phyloP scores from a whole-genome alignment of 2,113 vertebrate species.

The Marcusenius ussheri region DNA sequence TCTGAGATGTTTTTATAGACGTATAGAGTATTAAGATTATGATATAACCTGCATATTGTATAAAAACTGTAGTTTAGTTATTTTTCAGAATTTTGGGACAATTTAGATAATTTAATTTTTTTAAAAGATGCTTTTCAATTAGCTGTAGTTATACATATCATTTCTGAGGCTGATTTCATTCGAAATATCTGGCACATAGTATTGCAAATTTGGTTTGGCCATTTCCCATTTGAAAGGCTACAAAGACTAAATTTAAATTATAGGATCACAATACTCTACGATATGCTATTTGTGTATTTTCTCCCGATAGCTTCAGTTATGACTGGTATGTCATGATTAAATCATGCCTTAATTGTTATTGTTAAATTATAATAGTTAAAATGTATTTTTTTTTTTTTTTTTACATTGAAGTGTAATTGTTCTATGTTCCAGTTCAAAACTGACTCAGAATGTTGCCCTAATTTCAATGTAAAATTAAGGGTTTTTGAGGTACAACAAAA shows the following conservation, averaged over 20 bases:
- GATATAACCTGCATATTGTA: neutral
- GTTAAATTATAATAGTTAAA: neutral
- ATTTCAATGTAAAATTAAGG: neutral
- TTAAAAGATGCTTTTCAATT: neutral
- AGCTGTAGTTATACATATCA: neutral
- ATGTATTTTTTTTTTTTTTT: neutral
- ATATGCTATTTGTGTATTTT: neutral
- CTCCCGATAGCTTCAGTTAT: neutral
- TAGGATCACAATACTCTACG: neutral
- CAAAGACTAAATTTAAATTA: neutral
- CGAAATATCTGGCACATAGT: neutral
- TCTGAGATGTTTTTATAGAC: neutral
- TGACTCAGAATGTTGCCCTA: neutral
- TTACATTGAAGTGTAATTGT: neutral
- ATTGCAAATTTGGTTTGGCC: neutral
- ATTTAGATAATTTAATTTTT: neutral
- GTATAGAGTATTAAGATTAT: neutral
- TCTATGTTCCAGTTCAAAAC: neutral
- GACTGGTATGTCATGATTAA: conserved; percentile 7
- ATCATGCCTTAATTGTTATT: neutral
- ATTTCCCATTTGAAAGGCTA: neutral
- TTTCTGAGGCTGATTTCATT: neutral
- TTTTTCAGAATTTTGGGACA: neutral
- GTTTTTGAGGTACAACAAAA: neutral
- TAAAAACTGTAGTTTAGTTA: neutral